Conservation (phyloP, 1,140 invertebrate species). For the Sycophaga agraensis region DNA sequence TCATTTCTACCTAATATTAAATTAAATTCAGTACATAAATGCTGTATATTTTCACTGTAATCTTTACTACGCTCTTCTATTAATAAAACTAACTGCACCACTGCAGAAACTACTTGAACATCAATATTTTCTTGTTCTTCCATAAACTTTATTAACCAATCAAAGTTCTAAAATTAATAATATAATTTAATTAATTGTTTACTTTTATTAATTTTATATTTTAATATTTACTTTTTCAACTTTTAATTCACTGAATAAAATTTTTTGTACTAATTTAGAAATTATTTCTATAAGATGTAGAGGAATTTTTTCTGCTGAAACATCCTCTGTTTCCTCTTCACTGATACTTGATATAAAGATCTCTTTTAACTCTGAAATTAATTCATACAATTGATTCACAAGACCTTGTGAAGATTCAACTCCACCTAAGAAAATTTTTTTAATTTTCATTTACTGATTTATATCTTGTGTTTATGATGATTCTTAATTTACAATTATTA, state of each 20-base stretch:
- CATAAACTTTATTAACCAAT: conserved; percentile 50
- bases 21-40: conserved; percentile 49
- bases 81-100: conserved; percentile 43
- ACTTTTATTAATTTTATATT: not conserved
- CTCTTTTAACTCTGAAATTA: conserved; percentile 37
- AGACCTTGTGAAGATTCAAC: conserved; percentile 29
- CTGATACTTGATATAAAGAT: conserved; percentile 34
- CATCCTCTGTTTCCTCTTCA: conserved; percentile 42
- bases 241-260: conserved; percentile 44
- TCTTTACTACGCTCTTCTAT: conserved; percentile 46
- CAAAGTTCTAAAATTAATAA: conserved; percentile 42
- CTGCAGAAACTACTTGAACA: conserved; percentile 34
- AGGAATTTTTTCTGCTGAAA: conserved; percentile 47
- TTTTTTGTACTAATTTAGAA: conserved; percentile 45
- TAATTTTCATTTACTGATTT: not conserved
- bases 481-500: conserved; percentile 20
- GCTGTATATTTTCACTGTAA: conserved; percentile 45
- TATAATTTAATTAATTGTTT: conserved; percentile 6
- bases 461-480: not conserved
- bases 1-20: conserved; percentile 47
- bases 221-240: conserved; percentile 32
- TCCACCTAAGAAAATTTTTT: conserved; percentile 28
- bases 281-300: conserved; percentile 51
- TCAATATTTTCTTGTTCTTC: conserved; percentile 42
- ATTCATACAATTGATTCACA: conserved; percentile 36